Base-by-base conservation (phyloP, 2,797 vertebrate genomes). In the Esox masquinongy region DNA sequence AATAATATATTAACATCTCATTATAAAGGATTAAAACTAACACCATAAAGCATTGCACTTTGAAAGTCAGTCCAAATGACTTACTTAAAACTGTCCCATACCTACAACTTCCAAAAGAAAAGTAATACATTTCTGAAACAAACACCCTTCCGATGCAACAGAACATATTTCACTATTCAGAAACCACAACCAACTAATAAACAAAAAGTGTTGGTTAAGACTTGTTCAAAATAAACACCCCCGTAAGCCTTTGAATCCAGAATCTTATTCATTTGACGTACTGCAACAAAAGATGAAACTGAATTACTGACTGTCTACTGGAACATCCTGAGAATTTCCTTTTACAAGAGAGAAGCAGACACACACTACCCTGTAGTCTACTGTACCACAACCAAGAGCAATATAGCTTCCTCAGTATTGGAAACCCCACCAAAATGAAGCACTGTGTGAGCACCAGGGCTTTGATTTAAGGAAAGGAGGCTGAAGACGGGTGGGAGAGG, bases 1-100 rank as follows among this genome's bases (percentile, higher is more conserved):
- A 70, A 79, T 78, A 86, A 84, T 85, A 84, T 84, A 68, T 75
- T 16, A 66, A 67, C 24, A 88, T 87, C 86, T 34, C 26, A n/a
- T 71, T 53, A 56, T 19, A 53, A 7, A 53, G 17, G 16, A 17
- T 53, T 24, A 26, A 78, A 76, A 70, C 11, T 34, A 39, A 73
- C 59, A 72, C 39, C 69, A 74, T 76, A 61, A 61, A 61, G 56
- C 56, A 61, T 26, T 66, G 29, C 24, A 34, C 70, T 76, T 73
- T 14, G 1, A 26, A 69, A 70, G n/a, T 0, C 9, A 76, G 78
- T 64, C 66, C 24, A 15, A 43, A 15, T 43, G 7, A 14, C 72
- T 16, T 26, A 19, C 39, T 74, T n/a, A 14, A n/a, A 51, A 61
- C 74, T 19, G 34, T 53, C 68, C 39, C 36, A 26, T 70, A 47